Evolutionary conservation across 1,140 invertebrate genomes (phyloP).

Genomic region (Antheraea pernyi): DNA sequence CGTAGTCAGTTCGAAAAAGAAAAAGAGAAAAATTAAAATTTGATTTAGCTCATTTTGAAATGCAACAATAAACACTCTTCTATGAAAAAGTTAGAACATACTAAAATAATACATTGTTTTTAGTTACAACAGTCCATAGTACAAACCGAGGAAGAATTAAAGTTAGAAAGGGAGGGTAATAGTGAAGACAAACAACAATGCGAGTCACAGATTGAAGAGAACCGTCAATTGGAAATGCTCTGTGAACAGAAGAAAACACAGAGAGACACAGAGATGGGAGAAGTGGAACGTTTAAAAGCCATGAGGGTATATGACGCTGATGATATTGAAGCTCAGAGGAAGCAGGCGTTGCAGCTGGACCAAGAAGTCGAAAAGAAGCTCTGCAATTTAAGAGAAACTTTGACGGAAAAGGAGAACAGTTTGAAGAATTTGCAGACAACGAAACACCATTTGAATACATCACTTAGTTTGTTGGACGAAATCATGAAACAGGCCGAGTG

Average conservation of each 20-base stretch:
- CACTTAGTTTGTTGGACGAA: conserved; percentile 55
- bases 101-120: background rate
- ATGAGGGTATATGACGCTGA: conserved; percentile 63
- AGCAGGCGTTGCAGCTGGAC: conserved; percentile 48
- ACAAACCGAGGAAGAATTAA: conserved; percentile 55
- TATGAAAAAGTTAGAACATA: no score
- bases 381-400: conserved; percentile 34
- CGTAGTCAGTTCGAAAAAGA: no score
- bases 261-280: conserved; percentile 47
- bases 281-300: conserved; percentile 52
- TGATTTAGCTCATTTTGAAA: no score
- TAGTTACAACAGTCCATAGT: conserved; percentile 54
- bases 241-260: conserved; percentile 55
- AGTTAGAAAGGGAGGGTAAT: conserved; percentile 48
- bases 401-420: conserved; percentile 59
- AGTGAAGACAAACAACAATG: conserved; percentile 46
- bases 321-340: conserved; percentile 52
- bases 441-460: conserved; percentile 53
- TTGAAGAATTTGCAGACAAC: conserved; percentile 59
- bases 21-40: no score
- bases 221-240: conserved; percentile 42
- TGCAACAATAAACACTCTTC: no score
- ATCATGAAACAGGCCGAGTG: conserved; percentile 53
- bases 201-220: conserved; percentile 46
- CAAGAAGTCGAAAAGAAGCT: conserved; percentile 57